phyloP scores from a whole-genome alignment of 2,113 vertebrate genomes.

The Phylloscopus whistleri region DNA sequence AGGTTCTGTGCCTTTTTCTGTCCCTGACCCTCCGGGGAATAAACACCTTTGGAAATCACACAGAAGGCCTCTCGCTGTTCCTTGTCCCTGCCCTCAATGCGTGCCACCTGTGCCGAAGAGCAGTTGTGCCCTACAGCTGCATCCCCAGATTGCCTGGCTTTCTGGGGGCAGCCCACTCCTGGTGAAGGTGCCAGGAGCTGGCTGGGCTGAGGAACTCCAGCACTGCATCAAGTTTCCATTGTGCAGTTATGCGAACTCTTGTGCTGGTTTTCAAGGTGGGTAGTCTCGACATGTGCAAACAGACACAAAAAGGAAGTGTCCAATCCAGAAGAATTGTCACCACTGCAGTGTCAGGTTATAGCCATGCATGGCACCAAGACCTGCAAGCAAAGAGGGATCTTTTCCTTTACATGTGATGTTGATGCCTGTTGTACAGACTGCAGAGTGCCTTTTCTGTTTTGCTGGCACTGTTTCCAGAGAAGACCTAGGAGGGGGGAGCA shows the following conservation, averaged over 20 bases:
- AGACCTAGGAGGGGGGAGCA: fast-evolving
- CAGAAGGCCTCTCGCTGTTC: no score
- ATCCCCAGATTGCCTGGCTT: no score
- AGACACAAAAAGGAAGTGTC: background rate
- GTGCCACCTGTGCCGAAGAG: no score
- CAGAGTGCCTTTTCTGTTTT: background rate
- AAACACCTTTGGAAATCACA: no score
- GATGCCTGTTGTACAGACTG: background rate
- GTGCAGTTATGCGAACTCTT: background rate
- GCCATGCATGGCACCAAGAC: background rate
- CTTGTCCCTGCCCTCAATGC: no score
- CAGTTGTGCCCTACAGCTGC: no score
- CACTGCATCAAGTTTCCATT: background rate
- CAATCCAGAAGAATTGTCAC: background rate
- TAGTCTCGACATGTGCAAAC: background rate
- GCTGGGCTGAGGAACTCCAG: no score
- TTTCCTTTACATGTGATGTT: background rate
- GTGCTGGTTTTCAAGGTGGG: background rate
- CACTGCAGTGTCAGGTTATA: background rate
- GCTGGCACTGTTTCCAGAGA: background rate
- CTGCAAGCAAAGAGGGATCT: background rate
- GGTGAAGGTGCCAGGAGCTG: no score
- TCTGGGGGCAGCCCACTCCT: no score
- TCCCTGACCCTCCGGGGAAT: no score
- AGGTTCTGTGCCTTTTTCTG: no score